Evolutionary conservation across 2,113 vertebrate species (phyloP).

Genomic region (Chauna torquata): DNA sequence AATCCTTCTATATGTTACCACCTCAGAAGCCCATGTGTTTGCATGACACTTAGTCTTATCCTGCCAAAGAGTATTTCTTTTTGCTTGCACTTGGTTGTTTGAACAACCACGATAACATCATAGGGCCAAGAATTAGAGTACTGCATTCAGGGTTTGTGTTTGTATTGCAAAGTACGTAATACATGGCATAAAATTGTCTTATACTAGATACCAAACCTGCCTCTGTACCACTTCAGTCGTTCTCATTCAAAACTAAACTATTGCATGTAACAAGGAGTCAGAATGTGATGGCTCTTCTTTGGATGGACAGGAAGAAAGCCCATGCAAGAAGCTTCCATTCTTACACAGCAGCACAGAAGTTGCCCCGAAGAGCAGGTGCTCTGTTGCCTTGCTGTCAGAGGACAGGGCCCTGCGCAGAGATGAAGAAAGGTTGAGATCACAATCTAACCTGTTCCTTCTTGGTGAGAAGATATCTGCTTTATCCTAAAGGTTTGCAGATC

Average conservation of each 20-base stretch:
- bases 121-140: neutral
- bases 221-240: neutral
- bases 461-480: neutral
- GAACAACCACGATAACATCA: neutral
- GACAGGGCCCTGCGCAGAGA: neutral
- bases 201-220: neutral
- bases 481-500: neutral
- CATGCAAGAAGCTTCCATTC: neutral
- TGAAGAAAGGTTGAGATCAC: neutral
- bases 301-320: neutral
- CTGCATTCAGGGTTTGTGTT: conserved; percentile 33
- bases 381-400: neutral
- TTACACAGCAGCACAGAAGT: neutral
- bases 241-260: neutral
- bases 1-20: neutral
- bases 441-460: neutral
- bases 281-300: neutral
- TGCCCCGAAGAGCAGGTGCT: neutral
- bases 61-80: conserved; percentile 8
- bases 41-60: neutral
- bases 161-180: neutral
- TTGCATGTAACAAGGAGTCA: neutral
- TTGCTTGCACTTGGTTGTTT: conserved; percentile 5
- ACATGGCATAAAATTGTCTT: neutral
- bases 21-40: neutral